Conservation (phyloP, 2,888 invertebrate species). For the Eupithecia pulchellata region DNA sequence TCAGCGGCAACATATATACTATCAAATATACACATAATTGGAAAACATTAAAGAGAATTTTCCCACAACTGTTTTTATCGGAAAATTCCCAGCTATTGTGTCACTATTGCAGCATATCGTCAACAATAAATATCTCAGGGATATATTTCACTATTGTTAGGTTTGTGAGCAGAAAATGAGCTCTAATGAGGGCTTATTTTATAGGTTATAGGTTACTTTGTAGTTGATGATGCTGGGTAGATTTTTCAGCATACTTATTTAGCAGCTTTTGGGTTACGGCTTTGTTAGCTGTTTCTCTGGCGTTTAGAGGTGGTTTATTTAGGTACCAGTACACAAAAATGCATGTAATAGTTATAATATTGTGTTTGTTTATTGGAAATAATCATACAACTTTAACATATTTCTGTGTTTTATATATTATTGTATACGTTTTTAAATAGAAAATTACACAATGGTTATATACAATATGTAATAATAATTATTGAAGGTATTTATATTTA, state of each 20-base stretch:
- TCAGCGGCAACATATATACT: background rate
- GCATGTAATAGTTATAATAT: too few species aligned
- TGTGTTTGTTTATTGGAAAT: too few species aligned
- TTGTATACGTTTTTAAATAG: too few species aligned
- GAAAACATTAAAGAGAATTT: conserved; percentile 7
- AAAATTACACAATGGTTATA: too few species aligned
- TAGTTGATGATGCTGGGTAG: background rate
- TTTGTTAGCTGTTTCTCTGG: too few species aligned
- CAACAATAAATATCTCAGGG: background rate
- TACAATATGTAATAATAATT: too few species aligned
- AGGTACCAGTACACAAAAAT: too few species aligned
- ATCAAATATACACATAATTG: background rate
- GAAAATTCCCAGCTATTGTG: background rate
- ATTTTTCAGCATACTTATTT: background rate
- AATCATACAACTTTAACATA: too few species aligned
- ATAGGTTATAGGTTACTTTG: background rate
- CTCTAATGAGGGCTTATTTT: background rate
- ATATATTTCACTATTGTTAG: conserved; percentile 9
- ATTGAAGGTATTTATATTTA: too few species aligned
- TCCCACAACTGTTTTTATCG: background rate
- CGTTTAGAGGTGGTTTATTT: too few species aligned
- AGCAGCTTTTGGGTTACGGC: too few species aligned
- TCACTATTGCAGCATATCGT: background rate
- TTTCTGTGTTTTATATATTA: too few species aligned
- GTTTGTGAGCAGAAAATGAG: background rate